phyloP scores from a whole-genome alignment of 2,888 invertebrate species.

The Dasysyrphus tricinctus region DNA sequence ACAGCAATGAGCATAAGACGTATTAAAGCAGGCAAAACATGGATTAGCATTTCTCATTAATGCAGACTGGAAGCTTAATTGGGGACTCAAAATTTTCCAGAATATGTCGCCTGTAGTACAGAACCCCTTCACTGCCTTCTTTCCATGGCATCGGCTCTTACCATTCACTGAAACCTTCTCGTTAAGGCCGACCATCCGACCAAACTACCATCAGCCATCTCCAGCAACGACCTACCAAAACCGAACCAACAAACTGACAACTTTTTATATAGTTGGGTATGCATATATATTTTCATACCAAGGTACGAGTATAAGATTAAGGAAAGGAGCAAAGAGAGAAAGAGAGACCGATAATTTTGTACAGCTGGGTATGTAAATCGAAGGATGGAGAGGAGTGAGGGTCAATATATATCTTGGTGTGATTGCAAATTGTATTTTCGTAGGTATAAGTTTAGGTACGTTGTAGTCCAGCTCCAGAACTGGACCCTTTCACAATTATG shows the following conservation, averaged over 20 bases:
- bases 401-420: conserved; percentile 66
- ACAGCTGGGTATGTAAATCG: conserved; percentile 28
- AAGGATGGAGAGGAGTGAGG: conserved; percentile 39
- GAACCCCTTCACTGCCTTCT: neutral
- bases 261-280: conserved; percentile 43
- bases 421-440: conserved; percentile 71
- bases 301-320: conserved; percentile 66
- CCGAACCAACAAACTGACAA: conserved; percentile 70
- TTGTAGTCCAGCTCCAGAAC: conserved; percentile 38
- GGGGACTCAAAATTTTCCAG: conserved; percentile 76
- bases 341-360: conserved; percentile 22
- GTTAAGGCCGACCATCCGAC: conserved; percentile 36
- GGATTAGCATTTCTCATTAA: conserved; percentile 79
- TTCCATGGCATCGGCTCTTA: neutral
- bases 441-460: neutral
- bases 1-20: conserved; percentile 70
- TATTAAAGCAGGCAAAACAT: conserved; percentile 76
- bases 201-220: conserved; percentile 37
- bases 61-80: conserved; percentile 78
- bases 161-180: conserved; percentile 37
- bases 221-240: conserved; percentile 62
- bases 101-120: conserved; percentile 71
- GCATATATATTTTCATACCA: neutral
- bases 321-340: conserved; percentile 48
- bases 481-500: conserved; percentile 69